Conservation (phyloP, 2,113 vertebrate genomes). For the Xyliphius kryptos region DNA sequence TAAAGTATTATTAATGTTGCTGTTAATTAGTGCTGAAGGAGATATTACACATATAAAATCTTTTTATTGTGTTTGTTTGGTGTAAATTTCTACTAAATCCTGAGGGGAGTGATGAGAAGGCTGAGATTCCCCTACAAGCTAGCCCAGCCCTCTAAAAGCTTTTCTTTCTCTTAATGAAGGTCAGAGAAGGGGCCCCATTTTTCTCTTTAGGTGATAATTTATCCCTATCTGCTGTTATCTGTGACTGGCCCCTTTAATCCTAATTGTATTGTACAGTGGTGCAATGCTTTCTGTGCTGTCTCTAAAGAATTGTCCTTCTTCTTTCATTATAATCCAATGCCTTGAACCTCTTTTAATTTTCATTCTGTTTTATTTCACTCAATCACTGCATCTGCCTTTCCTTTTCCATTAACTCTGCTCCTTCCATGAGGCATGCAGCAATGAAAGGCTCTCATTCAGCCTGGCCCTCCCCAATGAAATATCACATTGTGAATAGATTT, state of each 20-base stretch:
- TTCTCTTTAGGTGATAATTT: constrained; percentile 68
- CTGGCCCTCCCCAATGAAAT: constrained; percentile 18
- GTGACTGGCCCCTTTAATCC: constrained; percentile 70
- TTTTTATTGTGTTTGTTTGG: too few relatives aligned
- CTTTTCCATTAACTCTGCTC: constrained; percentile 43
- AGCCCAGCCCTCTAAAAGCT: too few relatives aligned
- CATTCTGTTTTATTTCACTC: constrained; percentile 53
- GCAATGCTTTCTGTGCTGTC: constrained; percentile 60
- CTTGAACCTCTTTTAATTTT: constrained; percentile 62
- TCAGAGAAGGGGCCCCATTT: constrained; percentile 69
- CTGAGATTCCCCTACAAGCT: constrained; percentile 50
- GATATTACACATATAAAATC: too few relatives aligned
- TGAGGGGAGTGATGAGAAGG: constrained; percentile 33
- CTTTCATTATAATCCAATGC: constrained; percentile 64
- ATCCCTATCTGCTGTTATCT: constrained; percentile 74
- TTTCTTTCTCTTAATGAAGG: constrained; percentile 71
- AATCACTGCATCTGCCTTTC: constrained; percentile 45
- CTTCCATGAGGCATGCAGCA: constrained; percentile 19
- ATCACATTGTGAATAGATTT: constrained; percentile 41
- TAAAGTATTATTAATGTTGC: too few relatives aligned
- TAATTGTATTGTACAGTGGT: constrained; percentile 78
- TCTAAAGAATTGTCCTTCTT: constrained; percentile 66
- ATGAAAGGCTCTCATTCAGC: constrained; percentile 22
- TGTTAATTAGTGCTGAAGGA: too few relatives aligned
- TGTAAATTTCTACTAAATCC: constrained; percentile 22